Evolutionary conservation across 2,797 vertebrate species (phyloP).

Genomic region (Centropyge bicolor): DNA sequence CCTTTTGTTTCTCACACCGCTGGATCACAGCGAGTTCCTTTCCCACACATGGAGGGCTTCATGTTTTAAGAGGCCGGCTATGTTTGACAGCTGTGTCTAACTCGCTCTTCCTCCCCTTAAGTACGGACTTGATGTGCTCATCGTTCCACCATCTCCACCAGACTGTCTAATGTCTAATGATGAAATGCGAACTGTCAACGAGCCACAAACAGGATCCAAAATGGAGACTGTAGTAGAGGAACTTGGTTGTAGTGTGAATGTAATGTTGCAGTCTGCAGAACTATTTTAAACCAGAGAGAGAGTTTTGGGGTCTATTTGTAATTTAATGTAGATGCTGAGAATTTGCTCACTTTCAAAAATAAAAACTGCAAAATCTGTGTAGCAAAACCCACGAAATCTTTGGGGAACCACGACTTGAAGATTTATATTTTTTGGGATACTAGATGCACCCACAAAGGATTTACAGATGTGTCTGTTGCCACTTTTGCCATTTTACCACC

Average conservation of each 20-base stretch:
- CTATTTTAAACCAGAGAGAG: neutral
- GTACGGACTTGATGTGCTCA: neutral
- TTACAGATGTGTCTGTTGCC: too few relatives aligned
- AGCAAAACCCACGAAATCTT: neutral
- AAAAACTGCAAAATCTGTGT: neutral
- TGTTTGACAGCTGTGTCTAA: slow-evolving; percentile 34
- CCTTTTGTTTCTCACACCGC: slow-evolving; percentile 26
- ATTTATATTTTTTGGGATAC: slow-evolving; percentile 4
- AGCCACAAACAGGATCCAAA: neutral
- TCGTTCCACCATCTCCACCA: neutral
- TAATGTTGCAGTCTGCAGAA: neutral
- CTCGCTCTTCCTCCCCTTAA: neutral
- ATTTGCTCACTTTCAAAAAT: neutral
- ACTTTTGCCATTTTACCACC: too few relatives aligned
- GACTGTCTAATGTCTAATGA: slow-evolving; percentile 8
- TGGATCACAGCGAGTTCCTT: slow-evolving; percentile 32
- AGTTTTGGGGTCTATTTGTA: neutral
- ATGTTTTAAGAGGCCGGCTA: slow-evolving; percentile 24
- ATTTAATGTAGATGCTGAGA: neutral
- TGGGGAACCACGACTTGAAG: too few relatives aligned
- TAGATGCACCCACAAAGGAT: neutral
- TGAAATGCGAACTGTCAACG: neutral
- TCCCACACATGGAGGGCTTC: slow-evolving; percentile 32
- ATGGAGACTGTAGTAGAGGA: neutral
- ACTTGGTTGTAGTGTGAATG: neutral